Evolutionary conservation across 1,140 invertebrate genomes (phyloP).

Genomic region (Calycopis cecrops): DNA sequence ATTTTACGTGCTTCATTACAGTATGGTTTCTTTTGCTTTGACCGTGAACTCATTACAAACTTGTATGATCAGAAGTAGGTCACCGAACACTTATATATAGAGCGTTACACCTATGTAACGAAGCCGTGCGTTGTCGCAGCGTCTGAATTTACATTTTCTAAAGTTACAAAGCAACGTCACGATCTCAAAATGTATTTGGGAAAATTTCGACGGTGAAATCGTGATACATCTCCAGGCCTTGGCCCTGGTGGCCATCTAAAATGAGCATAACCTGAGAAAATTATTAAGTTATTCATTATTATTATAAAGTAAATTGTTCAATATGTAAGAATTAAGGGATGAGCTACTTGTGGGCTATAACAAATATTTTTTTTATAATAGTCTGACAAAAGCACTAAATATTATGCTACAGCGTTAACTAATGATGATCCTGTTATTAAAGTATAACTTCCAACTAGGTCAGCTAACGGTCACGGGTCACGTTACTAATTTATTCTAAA

Average conservation of each 20-base stretch:
- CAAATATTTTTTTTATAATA: no score
- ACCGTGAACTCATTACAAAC: conserved; percentile 4
- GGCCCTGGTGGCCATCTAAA: no score
- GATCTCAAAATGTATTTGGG: neutral
- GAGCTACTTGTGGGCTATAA: no score
- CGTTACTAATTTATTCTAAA: neutral
- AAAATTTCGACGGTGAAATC: neutral
- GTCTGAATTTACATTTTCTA: neutral
- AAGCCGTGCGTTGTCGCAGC: neutral
- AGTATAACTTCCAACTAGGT: no score
- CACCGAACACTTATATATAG: neutral
- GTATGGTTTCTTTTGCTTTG: conserved; percentile 8
- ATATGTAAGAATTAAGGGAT: no score
- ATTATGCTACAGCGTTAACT: no score
- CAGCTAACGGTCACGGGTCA: no score
- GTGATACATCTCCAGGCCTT: neutral
- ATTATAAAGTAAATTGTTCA: no score
- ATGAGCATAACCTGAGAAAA: no score
- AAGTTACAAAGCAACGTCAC: neutral
- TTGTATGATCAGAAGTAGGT: neutral
- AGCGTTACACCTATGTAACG: neutral
- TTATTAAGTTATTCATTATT: no score
- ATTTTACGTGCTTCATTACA: neutral
- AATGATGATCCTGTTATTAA: no score
- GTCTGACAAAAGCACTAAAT: no score